Conservation (phyloP, 2,888 invertebrate species). For the Hermodice carunculata region DNA sequence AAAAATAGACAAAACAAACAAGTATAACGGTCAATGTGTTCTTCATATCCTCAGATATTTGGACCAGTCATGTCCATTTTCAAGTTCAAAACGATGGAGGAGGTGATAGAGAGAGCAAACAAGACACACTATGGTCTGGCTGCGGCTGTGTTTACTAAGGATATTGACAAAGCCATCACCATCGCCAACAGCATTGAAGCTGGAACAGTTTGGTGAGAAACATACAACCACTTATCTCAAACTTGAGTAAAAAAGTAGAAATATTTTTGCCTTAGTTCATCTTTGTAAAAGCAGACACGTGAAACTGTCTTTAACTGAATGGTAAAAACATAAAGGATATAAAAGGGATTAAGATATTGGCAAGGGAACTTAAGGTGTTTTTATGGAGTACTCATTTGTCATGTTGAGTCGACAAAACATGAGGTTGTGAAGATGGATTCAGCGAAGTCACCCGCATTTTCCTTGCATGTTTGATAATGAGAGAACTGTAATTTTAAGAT, state of each 20-base stretch:
- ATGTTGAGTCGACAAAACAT: too few species aligned
- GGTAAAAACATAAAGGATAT: too few species aligned
- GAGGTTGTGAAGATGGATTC: too few species aligned
- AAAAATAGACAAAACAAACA: too few species aligned
- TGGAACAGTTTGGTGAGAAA: conserved; percentile 81
- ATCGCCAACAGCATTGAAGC: conserved; percentile 82
- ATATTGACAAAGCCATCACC: conserved; percentile 81
- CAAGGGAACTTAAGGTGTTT: too few species aligned
- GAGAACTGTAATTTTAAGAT: too few species aligned
- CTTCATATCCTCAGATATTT: conserved; percentile 78
- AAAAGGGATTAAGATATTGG: too few species aligned
- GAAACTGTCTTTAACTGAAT: too few species aligned
- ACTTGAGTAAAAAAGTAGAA: neutral
- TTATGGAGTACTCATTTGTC: too few species aligned
- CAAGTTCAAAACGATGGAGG: conserved; percentile 84
- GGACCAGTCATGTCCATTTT: conserved; percentile 89
- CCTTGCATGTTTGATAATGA: too few species aligned
- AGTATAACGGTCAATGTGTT: neutral
- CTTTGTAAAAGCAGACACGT: neutral
- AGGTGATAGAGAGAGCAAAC: conserved; percentile 87
- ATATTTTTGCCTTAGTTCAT: neutral
- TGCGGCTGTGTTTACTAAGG: conserved; percentile 85
- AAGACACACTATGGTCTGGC: conserved; percentile 84
- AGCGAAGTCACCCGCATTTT: too few species aligned
- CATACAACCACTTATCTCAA: neutral